These are phyloP conservation scores for Platynereis dumerilii DNA, from an alignment of 2,888 invertebrate genomes.

Conservation along the genomic window DNA sequence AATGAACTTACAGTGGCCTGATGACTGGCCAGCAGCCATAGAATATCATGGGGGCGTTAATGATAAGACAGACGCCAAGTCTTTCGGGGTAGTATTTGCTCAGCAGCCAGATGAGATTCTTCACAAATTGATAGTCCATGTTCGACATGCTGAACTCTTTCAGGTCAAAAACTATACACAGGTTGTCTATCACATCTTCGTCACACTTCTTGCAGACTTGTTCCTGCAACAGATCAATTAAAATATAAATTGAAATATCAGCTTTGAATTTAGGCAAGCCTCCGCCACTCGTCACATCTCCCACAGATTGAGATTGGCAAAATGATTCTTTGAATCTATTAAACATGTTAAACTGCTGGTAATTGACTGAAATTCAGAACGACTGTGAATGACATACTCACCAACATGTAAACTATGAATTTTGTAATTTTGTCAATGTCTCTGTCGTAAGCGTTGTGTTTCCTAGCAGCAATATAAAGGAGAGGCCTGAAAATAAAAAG, in stretches of 20 bases:
- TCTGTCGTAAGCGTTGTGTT: constrained; percentile 74
- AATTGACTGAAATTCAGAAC: too few species aligned
- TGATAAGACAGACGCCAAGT: constrained; percentile 77
- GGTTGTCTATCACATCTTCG: constrained; percentile 79
- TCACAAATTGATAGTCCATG: constrained; percentile 82
- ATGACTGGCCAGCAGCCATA: constrained; percentile 81
- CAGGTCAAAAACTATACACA: constrained; percentile 81
- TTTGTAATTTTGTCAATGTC: constrained; percentile 79
- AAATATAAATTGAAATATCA: background rate
- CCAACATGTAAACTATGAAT: constrained; percentile 79
- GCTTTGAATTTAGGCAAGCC: too few species aligned
- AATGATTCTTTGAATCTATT: too few species aligned
- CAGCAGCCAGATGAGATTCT: constrained; percentile 79
- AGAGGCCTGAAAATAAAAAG: constrained; percentile 70
- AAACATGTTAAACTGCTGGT: too few species aligned
- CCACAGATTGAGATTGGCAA: too few species aligned
- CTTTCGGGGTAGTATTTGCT: constrained; percentile 81
- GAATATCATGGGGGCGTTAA: constrained; percentile 78
- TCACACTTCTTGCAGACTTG: constrained; percentile 79
- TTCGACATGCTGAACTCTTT: constrained; percentile 73
- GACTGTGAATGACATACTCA: constrained; percentile 64
- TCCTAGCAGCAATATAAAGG: constrained; percentile 79
- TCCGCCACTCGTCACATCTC: too few species aligned
- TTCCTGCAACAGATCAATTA: constrained; percentile 67
- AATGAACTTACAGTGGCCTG: constrained; percentile 71